phyloP scores from a whole-genome alignment of 2,888 invertebrate species.

The Harmothoe impar region DNA sequence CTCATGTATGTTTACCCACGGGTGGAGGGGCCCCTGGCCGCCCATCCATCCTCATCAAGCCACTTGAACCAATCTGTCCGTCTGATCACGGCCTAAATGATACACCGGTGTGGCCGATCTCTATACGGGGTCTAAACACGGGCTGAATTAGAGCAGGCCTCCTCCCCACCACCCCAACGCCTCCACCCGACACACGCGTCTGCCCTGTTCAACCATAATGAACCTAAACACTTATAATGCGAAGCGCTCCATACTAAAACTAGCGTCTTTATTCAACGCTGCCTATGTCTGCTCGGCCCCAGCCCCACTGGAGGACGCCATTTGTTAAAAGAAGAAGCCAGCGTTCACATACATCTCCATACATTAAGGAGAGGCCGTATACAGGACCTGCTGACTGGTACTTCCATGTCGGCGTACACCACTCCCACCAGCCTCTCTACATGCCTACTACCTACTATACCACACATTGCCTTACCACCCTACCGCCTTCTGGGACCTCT shows the following conservation, averaged over 20 bases:
- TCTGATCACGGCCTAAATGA: constrained; percentile 57
- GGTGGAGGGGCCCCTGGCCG: neutral
- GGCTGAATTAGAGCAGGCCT: constrained; percentile 27
- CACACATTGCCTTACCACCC: too few species aligned
- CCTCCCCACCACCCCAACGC: constrained; percentile 6
- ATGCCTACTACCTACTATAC: too few species aligned
- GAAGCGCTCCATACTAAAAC: constrained; percentile 45
- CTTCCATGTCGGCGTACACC: neutral
- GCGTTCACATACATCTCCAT: constrained; percentile 32
- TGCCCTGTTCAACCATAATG: constrained; percentile 14
- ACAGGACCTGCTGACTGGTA: neutral
- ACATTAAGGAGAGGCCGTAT: constrained; percentile 15
- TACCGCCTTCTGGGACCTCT: neutral
- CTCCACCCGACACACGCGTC: neutral
- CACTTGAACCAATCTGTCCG: constrained; percentile 58
- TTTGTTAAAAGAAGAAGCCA: neutral
- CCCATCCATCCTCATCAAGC: constrained; percentile 58
- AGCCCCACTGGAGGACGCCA: neutral
- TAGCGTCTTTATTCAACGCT: constrained; percentile 40
- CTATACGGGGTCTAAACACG: constrained; percentile 10
- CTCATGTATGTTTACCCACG: neutral
- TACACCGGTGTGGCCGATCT: constrained; percentile 51
- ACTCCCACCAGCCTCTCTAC: neutral
- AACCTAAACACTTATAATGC: constrained; percentile 44
- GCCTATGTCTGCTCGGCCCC: neutral